Percentiles rank a stretch among this genome's conserved stretches.
Evolutionary conservation across 2,888 invertebrate species (phyloP).

Genomic region (Ischnura elegans): DNA sequence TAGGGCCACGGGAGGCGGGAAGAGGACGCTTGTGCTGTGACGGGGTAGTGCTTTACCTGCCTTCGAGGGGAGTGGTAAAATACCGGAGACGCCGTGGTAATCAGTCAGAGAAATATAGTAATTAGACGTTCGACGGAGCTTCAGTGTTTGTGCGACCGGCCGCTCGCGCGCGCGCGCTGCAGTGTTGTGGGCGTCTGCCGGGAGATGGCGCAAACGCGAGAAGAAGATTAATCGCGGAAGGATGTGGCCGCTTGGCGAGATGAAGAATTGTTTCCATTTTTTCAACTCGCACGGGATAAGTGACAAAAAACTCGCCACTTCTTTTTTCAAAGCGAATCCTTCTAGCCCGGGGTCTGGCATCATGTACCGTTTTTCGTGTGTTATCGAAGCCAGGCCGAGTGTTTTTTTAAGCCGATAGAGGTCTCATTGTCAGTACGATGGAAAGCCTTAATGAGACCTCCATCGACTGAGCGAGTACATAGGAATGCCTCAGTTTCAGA

Average conservation of each 20-base stretch:
- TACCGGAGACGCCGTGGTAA: neutral
- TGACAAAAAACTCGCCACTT: neutral
- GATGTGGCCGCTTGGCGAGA: slow-evolving; percentile 47
- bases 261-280: slow-evolving; percentile 61
- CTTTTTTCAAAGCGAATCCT: slow-evolving; percentile 39
- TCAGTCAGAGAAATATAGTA: slow-evolving; percentile 42
- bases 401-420: too few relatives aligned
- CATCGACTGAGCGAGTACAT: too few relatives aligned
- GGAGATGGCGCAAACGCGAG: slow-evolving; percentile 34
- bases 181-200: neutral
- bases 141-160: too few relatives aligned
- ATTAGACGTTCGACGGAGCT: neutral
- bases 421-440: too few relatives aligned
- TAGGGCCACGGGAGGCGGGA: neutral
- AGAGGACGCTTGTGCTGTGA: neutral
- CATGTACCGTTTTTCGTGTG: neutral
- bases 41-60: too few relatives aligned
- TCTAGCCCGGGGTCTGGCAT: neutral
- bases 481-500: too few relatives aligned
- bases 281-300: slow-evolving; percentile 15
- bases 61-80: neutral
- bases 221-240: slow-evolving; percentile 50
- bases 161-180: neutral
- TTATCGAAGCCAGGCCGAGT: neutral
- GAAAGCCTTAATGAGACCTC: too few relatives aligned